phyloP scores from a whole-genome alignment of 2,113 vertebrate species.

The Rynchops niger region DNA sequence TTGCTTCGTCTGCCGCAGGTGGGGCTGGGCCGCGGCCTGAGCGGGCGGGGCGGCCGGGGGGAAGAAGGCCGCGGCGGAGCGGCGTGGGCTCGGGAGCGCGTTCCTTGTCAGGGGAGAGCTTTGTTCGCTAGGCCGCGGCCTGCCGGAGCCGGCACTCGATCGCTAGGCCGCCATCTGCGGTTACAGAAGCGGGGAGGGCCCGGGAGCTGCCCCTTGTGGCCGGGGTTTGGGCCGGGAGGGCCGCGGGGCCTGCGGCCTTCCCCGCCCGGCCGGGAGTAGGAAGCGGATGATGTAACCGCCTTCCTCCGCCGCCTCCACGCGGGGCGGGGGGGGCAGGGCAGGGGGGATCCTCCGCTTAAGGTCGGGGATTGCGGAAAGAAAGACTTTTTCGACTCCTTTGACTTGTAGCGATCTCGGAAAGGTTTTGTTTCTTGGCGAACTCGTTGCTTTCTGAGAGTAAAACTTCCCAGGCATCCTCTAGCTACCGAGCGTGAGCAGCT shows the following conservation, averaged over 20 bases:
- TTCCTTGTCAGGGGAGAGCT: not conserved
- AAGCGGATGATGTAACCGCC: constrained; percentile 23
- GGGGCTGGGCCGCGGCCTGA: not conserved
- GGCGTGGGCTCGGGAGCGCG: not conserved
- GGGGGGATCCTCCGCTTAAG: not conserved
- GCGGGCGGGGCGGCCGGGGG: not conserved
- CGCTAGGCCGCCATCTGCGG: not conserved
- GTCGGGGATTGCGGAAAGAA: not conserved
- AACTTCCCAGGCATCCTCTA: accelerated
- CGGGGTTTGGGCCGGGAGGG: not conserved
- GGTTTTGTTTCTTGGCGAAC: not conserved
- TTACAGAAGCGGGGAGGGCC: accelerated
- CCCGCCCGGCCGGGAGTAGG: not conserved
- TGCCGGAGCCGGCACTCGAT: not conserved
- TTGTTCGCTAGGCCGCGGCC: not conserved
- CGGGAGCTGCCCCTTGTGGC: not conserved
- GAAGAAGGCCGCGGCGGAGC: not conserved
- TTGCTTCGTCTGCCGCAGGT: constrained; percentile 72
- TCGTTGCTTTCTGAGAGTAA: accelerated
- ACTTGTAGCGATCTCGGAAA: accelerated
- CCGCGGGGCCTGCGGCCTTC: not conserved
- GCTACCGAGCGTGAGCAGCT: accelerated
- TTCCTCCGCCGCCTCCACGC: not conserved
- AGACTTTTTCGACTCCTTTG: accelerated
- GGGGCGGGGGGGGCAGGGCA: not conserved